Conservation (phyloP, 2,797 vertebrate species). For the Hafferia zeledoni region DNA sequence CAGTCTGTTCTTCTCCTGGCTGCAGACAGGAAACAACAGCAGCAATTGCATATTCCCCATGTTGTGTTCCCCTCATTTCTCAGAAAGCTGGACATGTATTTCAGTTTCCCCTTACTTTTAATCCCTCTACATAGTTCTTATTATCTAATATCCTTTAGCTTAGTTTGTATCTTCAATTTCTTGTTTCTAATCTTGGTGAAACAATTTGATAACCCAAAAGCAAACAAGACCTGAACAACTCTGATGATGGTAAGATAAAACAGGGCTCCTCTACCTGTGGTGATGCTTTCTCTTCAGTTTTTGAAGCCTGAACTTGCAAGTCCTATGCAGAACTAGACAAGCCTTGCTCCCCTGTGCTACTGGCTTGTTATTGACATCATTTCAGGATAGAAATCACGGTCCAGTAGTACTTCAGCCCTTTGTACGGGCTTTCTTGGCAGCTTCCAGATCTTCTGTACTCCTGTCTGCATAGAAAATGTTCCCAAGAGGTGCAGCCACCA, state of each 20-base stretch:
- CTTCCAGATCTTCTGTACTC: neutral
- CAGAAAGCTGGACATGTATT: neutral
- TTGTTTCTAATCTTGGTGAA: neutral
- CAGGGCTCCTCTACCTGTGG: neutral
- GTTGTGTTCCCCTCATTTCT: neutral
- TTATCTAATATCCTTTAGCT: neutral
- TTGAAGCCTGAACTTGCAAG: neutral
- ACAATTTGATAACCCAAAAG: neutral
- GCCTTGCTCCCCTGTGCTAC: neutral
- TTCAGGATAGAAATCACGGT: neutral
- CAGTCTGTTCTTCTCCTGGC: neutral
- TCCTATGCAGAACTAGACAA: neutral
- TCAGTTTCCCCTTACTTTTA: neutral
- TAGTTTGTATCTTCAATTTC: neutral
- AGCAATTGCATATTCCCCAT: neutral
- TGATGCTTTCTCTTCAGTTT: neutral
- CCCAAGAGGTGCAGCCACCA: neutral
- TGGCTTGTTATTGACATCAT: neutral
- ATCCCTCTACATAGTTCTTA: neutral
- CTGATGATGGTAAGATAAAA: neutral
- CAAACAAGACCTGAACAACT: neutral
- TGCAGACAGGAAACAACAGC: neutral
- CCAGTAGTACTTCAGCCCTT: neutral
- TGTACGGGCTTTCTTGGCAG: neutral
- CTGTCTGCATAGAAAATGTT: neutral